phyloP scores from a whole-genome alignment of 2,888 invertebrate species.

The Pomacea canaliculata region DNA sequence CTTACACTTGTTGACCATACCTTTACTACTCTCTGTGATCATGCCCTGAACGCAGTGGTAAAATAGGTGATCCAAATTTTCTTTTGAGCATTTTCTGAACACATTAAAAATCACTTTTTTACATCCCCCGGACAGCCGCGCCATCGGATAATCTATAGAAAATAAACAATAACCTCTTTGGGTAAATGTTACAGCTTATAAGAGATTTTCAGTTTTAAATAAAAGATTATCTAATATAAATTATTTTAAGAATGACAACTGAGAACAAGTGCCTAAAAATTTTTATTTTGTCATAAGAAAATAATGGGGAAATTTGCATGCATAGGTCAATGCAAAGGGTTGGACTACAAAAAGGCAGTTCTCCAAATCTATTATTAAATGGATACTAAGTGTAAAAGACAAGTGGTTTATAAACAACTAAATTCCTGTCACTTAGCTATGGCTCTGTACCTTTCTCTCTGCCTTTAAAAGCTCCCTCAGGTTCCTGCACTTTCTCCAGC shows the following conservation, averaged over 20 bases:
- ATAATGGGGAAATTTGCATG: no score
- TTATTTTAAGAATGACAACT: no score
- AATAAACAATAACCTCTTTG: neutral
- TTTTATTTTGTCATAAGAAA: no score
- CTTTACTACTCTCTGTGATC: slow-evolving; percentile 62
- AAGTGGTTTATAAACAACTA: neutral
- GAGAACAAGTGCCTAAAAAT: no score
- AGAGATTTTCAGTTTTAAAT: no score
- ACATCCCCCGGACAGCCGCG: slow-evolving; percentile 51
- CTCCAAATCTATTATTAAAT: no score
- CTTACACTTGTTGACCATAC: slow-evolving; percentile 32
- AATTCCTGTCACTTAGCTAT: no score
- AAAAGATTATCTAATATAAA: no score
- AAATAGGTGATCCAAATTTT: slow-evolving; percentile 62
- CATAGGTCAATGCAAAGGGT: no score
- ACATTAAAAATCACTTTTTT: slow-evolving; percentile 54
- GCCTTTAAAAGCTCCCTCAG: slow-evolving; percentile 57
- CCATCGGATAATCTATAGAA: slow-evolving; percentile 63
- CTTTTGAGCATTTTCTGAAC: slow-evolving; percentile 54
- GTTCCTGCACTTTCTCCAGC: slow-evolving; percentile 58
- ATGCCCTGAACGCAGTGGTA: slow-evolving; percentile 65
- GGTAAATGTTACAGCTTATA: no score
- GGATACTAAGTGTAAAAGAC: no score
- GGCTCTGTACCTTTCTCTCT: slow-evolving; percentile 57
- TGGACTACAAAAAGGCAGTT: no score